phyloP scores from a whole-genome alignment of 2,888 invertebrate species.

The Alviniconcha strummeri region DNA sequence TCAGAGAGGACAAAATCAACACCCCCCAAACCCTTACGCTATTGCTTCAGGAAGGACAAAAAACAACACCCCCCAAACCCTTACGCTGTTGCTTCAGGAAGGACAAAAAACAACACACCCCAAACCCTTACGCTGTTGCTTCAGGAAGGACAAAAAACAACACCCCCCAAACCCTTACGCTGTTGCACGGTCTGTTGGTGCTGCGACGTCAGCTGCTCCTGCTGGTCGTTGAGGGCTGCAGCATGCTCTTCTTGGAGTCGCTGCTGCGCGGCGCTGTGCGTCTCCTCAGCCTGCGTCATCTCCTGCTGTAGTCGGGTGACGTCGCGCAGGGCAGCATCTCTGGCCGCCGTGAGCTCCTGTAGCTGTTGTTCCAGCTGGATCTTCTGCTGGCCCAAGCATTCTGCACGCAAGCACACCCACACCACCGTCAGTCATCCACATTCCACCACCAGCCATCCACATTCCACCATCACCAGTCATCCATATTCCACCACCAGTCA shows the following conservation, averaged over 20 bases:
- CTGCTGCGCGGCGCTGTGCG: constrained; percentile 14
- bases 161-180: constrained; percentile 37
- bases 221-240: constrained; percentile 41
- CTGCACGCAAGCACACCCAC: constrained; percentile 32
- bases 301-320: constrained; percentile 34
- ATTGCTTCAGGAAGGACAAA: not conserved
- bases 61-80: not conserved
- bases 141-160: not conserved
- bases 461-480: no score
- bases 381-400: constrained; percentile 44
- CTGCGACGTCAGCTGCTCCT: constrained; percentile 51
- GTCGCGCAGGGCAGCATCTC: constrained; percentile 41
- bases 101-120: no score
- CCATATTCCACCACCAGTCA: no score
- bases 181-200: constrained; percentile 50
- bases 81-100: no score
- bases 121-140: no score
- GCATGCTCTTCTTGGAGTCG: constrained; percentile 43
- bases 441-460: no score
- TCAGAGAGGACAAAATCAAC: not conserved
- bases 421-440: no score
- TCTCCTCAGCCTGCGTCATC: constrained; percentile 32
- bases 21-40: not conserved
- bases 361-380: constrained; percentile 44
- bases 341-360: constrained; percentile 40